These are phyloP conservation scores for Lasioglossum figueresi DNA, from an alignment of 2,888 invertebrate species.

Conservation along the genomic window DNA sequence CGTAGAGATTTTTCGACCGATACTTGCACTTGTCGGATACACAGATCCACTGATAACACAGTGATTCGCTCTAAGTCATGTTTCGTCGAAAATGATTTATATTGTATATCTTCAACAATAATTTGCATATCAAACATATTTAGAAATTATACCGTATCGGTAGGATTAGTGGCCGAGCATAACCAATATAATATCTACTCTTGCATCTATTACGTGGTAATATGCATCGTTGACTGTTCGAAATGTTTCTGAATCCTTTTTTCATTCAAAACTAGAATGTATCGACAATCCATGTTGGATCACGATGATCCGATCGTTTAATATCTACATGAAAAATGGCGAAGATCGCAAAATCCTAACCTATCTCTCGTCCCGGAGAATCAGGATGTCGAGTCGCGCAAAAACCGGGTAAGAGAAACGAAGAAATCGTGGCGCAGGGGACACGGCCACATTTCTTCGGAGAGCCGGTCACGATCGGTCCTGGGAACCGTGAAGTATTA, in stretches of 20 bases:
- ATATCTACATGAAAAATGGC: neutral
- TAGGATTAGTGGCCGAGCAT: neutral
- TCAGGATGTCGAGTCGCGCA: neutral
- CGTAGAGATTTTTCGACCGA: neutral
- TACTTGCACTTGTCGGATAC: neutral
- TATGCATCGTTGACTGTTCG: neutral
- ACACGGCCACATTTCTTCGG: neutral
- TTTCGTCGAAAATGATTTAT: neutral
- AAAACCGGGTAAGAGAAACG: neutral
- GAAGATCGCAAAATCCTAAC: neutral
- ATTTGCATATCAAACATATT: neutral
- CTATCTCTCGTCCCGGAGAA: neutral
- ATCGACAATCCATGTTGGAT: too few species aligned
- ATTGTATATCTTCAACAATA: neutral
- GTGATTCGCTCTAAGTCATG: neutral
- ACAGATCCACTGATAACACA: neutral
- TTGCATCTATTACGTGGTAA: neutral
- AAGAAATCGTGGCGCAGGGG: neutral
- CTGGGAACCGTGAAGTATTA: slow-evolving; percentile 22
- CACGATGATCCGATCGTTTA: neutral
- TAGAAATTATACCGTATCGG: neutral
- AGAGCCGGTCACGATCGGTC: neutral
- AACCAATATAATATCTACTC: neutral
- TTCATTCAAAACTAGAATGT: neutral
- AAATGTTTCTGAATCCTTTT: neutral